A percentile compares a stretch with the other conserved stretches of the same genome.
phyloP scores from a whole-genome alignment of 2,797 vertebrate species.

The Mus caroli region DNA sequence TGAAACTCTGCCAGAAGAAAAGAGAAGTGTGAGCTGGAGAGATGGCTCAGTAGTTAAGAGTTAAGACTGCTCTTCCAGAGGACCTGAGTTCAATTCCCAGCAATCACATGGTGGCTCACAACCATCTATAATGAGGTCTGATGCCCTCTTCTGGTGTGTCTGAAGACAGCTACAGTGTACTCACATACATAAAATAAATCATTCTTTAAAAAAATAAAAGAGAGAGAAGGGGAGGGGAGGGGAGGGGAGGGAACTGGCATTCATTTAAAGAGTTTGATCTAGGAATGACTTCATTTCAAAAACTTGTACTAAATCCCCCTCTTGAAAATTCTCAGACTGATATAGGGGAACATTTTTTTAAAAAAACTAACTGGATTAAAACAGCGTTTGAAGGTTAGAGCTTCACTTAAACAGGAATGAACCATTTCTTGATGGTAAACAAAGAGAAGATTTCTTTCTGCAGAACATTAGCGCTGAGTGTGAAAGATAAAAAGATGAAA shows the following conservation, averaged over 20 bases:
- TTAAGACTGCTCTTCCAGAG: too few species aligned
- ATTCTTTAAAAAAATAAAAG: too few species aligned
- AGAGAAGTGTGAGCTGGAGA: too few species aligned
- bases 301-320: neutral
- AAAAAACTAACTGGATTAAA: constrained; percentile 38
- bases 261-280: constrained; percentile 25
- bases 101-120: too few species aligned
- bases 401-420: constrained; percentile 58
- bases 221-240: too few species aligned
- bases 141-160: too few species aligned
- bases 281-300: constrained; percentile 30
- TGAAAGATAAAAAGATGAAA: constrained; percentile 55
- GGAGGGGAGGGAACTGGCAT: neutral
- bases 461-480: constrained; percentile 28
- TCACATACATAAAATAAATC: too few species aligned
- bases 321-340: constrained; percentile 55
- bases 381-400: constrained; percentile 15
- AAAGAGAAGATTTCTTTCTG: constrained; percentile 23
- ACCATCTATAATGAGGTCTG: too few species aligned
- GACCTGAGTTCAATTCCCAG: too few species aligned
- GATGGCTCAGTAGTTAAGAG: too few species aligned
- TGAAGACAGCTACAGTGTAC: too few species aligned
- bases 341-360: constrained; percentile 13
- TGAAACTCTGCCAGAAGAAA: neutral
- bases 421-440: constrained; percentile 42